These are phyloP conservation scores for Eubucco bourcierii DNA, from an alignment of 2,113 vertebrate genomes.

Conservation along the genomic window DNA sequence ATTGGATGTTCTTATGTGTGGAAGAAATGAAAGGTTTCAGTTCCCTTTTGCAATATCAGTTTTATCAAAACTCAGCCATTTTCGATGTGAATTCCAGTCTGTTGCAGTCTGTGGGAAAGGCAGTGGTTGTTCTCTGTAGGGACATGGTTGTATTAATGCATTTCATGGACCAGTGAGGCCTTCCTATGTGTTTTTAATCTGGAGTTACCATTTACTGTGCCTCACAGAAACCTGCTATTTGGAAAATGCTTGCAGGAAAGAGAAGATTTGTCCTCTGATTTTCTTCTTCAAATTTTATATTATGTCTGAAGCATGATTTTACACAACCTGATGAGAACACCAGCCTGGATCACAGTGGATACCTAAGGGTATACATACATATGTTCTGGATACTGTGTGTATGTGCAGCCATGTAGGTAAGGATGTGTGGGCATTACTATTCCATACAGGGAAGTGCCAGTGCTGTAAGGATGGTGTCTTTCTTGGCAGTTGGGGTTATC, in stretches of 20 bases:
- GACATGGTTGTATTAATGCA: neutral
- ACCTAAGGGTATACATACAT: neutral
- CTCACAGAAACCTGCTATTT: neutral
- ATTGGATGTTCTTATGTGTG: neutral
- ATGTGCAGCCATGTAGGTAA: neutral
- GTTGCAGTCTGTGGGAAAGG: neutral
- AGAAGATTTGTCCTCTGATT: neutral
- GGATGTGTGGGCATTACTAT: neutral
- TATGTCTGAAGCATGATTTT: neutral
- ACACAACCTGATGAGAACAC: neutral
- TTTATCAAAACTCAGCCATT: neutral
- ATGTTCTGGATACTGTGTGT: neutral
- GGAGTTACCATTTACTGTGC: neutral
- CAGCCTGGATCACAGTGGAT: neutral
- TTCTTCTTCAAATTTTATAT: neutral
- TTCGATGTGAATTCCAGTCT: neutral
- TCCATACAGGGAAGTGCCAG: neutral
- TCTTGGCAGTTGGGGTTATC: neutral
- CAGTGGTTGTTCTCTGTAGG: neutral
- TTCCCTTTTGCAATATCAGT: neutral
- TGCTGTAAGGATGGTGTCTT: neutral
- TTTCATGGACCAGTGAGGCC: neutral
- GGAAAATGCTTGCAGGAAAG: neutral
- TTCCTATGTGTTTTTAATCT: neutral
- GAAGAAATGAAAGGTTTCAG: neutral